These are phyloP conservation scores for Hedya salicella DNA, from an alignment of 2,888 invertebrate genomes.

Conservation along the genomic window DNA sequence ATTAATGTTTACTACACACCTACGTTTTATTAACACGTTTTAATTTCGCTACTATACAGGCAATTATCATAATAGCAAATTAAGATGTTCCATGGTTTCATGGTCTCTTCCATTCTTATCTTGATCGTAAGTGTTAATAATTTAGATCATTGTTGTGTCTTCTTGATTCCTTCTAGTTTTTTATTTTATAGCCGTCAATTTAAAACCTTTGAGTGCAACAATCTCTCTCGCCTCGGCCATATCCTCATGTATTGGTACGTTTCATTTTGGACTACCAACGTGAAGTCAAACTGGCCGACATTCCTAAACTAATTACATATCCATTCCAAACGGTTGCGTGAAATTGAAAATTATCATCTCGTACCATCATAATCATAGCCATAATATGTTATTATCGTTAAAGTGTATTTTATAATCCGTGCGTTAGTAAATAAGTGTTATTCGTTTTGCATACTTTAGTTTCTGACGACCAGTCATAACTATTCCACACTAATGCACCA, in stretches of 20 bases:
- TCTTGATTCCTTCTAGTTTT: too few relatives aligned
- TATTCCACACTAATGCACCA: slow-evolving; percentile 25
- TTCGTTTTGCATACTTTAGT: slow-evolving; percentile 36
- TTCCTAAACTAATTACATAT: slow-evolving; percentile 32
- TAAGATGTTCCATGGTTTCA: too few relatives aligned
- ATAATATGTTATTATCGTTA: slow-evolving; percentile 33
- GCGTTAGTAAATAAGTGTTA: slow-evolving; percentile 33
- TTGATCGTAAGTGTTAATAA: too few relatives aligned
- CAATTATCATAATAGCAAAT: neutral
- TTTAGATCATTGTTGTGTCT: too few relatives aligned
- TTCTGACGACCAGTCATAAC: slow-evolving; percentile 33
- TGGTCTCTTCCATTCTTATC: too few relatives aligned
- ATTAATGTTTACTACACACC: neutral
- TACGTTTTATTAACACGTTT: slow-evolving; percentile 11
- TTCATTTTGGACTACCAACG: neutral
- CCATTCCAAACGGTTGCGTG: slow-evolving; percentile 39
- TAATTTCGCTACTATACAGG: neutral
- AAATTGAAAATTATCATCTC: slow-evolving; percentile 41
- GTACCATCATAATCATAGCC: slow-evolving; percentile 28
- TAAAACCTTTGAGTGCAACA: too few relatives aligned
- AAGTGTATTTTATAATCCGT: slow-evolving; percentile 33
- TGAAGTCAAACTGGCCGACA: slow-evolving; percentile 23
- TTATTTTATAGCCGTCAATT: too few relatives aligned
- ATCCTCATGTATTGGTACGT: neutral
- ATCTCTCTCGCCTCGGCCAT: too few relatives aligned